Base-by-base conservation (phyloP, 2,888 invertebrate genomes). In the Apotomis betuletana region DNA sequence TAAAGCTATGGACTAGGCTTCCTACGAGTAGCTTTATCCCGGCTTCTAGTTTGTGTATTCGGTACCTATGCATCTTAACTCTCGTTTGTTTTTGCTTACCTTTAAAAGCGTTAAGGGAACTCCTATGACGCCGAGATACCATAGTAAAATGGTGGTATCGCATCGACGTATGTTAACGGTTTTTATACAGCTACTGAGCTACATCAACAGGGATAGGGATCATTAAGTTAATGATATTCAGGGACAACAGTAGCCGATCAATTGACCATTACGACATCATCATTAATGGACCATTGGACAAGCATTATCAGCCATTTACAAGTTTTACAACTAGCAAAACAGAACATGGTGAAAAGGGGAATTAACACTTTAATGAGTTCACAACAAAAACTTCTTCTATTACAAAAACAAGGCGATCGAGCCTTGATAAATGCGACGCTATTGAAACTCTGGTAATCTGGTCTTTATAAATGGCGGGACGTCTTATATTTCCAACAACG, bases 401-500 rank as follows among this genome's bases (percentile, higher is more conserved):
- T 9, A 44, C 44, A 59, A 52, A 8, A 36, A n/a, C 51, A 9
- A 54, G 13, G 9, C 15, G 13, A 6, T 12, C 10, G n/a, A 9
- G 8, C 51, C 61, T 15, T 36, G 27, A 72, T 62, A 38, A 59
- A 59, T 51, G 13, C 41, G 5, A 38, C 57, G 64, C 57, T 62
- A 72, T 68, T 63, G 63, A 72, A 68, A 52, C 68, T 72, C 67
- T 54, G 63, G 67, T 52, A 68, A 72, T 59, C 63, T 58, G 68
- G 57, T 59, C 61, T 38, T 72, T 67, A 68, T 63, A 81, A 79
- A 81, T 72, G 73, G 70, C 67, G 71, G 46, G 65, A 64, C 62
- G 61, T 76, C 74, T 76, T 69, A 76, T 74, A 76, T 77, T 74
- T 76, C 65, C 71, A 70, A 74, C 73, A 69, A 70, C 65, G 64